A percentile compares a stretch with the other conserved stretches of the same genome.
phyloP scores from a whole-genome alignment of 2,888 invertebrate genomes.

The Dryadula phaetusa region DNA sequence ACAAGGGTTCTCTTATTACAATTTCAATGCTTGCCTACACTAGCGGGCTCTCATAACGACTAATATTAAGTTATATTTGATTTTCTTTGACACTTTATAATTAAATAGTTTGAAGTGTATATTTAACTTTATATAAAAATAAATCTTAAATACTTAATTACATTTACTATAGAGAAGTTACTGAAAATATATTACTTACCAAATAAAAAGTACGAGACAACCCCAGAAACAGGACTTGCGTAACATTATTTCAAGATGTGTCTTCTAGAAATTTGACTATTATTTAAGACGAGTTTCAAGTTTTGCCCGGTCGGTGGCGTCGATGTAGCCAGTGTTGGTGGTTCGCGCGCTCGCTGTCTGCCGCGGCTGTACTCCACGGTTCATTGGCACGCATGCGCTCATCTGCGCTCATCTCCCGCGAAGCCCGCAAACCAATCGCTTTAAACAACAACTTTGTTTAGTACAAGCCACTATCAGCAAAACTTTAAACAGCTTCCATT shows the following conservation, averaged over 20 bases:
- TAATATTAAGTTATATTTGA: slow-evolving; percentile 11
- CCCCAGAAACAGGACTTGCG: slow-evolving; percentile 13
- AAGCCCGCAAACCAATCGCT: slow-evolving; percentile 47
- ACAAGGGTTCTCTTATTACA: slow-evolving; percentile 39
- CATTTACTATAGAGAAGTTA: not conserved
- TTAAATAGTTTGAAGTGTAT: not conserved
- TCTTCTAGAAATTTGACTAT: slow-evolving; percentile 14
- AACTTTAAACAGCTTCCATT: slow-evolving; percentile 43
- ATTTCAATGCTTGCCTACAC: slow-evolving; percentile 30
- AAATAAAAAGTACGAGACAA: slow-evolving; percentile 25
- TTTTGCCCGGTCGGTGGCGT: slow-evolving; percentile 31
- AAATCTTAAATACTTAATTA: not conserved
- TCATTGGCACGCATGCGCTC: slow-evolving; percentile 59
- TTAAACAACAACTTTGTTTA: slow-evolving; percentile 42
- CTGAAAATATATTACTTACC: slow-evolving; percentile 27
- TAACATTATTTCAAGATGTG: slow-evolving; percentile 10
- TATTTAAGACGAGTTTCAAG: slow-evolving; percentile 21
- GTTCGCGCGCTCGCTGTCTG: slow-evolving; percentile 52
- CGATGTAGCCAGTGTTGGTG: slow-evolving; percentile 50
- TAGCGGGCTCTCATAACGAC: slow-evolving; percentile 11
- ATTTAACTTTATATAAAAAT: not conserved
- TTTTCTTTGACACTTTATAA: not conserved
- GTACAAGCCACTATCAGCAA: slow-evolving; percentile 32
- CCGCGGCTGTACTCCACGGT: slow-evolving; percentile 45
- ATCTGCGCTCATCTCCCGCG: slow-evolving; percentile 18